Percentiles rank a stretch among this genome's conserved stretches.
Evolutionary conservation across 2,888 invertebrate species (phyloP).

Genomic region (Drosophila heteroneura): DNA sequence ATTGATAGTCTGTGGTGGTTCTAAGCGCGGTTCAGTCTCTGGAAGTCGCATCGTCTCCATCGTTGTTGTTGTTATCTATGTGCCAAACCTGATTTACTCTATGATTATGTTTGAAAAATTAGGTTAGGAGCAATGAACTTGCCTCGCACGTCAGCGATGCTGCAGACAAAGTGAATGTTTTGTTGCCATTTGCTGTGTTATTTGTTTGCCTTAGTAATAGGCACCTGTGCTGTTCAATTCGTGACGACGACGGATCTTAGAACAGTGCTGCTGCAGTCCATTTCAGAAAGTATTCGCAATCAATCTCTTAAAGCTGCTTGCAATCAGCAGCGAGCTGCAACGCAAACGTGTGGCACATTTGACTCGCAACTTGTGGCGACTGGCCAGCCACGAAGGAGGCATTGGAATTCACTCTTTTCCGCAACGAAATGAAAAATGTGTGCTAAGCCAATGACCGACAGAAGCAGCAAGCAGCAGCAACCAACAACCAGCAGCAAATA

Average conservation of each 20-base stretch:
- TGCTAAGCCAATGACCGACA: slow-evolving; percentile 86
- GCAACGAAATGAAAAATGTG: slow-evolving; percentile 84
- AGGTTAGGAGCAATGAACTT: slow-evolving; percentile 85
- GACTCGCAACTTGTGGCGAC: slow-evolving; percentile 43
- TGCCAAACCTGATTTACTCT: slow-evolving; percentile 80
- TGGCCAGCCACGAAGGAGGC: slow-evolving; percentile 49
- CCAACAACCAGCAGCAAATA: slow-evolving; percentile 33
- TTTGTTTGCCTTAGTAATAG: slow-evolving; percentile 70
- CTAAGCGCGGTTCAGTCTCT: slow-evolving; percentile 51
- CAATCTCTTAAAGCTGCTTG: slow-evolving; percentile 44
- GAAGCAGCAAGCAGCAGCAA: slow-evolving; percentile 59
- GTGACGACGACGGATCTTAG: slow-evolving; percentile 38
- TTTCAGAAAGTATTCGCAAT: slow-evolving; percentile 53
- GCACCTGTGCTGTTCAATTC: slow-evolving; percentile 68
- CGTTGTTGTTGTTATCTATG: slow-evolving; percentile 66
- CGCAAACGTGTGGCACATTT: slow-evolving; percentile 42
- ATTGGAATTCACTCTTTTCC: slow-evolving; percentile 82
- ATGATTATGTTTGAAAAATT: slow-evolving; percentile 84
- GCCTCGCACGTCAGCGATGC: slow-evolving; percentile 66
- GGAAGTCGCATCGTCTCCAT: slow-evolving; percentile 41
- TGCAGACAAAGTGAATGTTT: slow-evolving; percentile 69
- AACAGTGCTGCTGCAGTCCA: slow-evolving; percentile 20
- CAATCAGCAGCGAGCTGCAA: slow-evolving; percentile 38
- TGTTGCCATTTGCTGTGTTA: slow-evolving; percentile 44
- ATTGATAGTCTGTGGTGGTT: slow-evolving; percentile 62